Percentiles rank a stretch among this genome's conserved stretches.
Evolutionary conservation across 1,140 invertebrate species (phyloP).

Genomic region (Brachionus paranguensis): DNA sequence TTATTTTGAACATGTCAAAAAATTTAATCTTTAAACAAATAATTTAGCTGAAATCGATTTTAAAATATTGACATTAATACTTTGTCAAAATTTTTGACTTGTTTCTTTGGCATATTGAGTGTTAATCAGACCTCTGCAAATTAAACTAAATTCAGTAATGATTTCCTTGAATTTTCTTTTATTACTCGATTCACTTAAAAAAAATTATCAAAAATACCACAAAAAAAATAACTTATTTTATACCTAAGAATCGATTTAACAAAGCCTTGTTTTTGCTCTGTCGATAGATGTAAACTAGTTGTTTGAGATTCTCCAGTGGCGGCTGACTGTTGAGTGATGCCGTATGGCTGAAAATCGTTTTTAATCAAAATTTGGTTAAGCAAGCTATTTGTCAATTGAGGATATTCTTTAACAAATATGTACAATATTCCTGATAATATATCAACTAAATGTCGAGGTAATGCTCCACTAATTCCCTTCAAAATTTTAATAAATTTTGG

Average conservation of each 20-base stretch:
- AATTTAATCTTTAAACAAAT: neutral
- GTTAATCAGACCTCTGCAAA: constrained; percentile 5
- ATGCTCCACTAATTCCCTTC: constrained; percentile 27
- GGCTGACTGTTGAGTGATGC: neutral
- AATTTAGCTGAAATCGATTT: neutral
- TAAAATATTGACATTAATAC: neutral
- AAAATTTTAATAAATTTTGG: neutral
- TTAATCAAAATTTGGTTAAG: constrained; percentile 37
- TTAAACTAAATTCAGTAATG: constrained; percentile 31
- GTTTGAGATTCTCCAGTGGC: neutral
- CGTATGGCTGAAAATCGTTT: constrained; percentile 28
- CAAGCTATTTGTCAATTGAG: constrained; percentile 22
- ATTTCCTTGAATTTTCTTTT: constrained; percentile 33
- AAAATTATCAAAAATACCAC: neutral
- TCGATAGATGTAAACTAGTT: neutral
- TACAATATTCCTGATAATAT: constrained; percentile 25
- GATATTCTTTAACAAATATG: constrained; percentile 37
- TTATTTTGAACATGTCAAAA: neutral
- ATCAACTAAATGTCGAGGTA: constrained; percentile 37
- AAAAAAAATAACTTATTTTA: neutral
- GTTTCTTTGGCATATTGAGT: constrained; percentile 35
- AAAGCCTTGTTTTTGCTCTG: constrained; percentile 23
- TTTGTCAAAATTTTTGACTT: neutral
- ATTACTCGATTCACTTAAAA: constrained; percentile 8
- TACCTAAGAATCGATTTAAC: constrained; percentile 23